phyloP scores from a whole-genome alignment of 2,797 vertebrate genomes.

The Taeniopygia guttata region DNA sequence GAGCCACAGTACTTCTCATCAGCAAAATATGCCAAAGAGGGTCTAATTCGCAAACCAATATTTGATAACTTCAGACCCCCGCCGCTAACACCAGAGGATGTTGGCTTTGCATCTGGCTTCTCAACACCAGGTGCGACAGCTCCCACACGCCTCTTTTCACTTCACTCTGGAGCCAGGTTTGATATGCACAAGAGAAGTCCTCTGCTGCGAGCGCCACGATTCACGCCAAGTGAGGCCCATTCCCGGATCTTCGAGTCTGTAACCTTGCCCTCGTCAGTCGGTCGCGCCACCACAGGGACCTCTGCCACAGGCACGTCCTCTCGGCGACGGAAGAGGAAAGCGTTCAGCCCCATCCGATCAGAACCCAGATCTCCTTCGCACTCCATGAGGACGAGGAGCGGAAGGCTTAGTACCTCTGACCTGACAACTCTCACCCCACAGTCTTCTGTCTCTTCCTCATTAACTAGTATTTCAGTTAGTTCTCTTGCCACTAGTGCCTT shows the following conservation, averaged over 20 bases:
- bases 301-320: conserved; percentile 81
- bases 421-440: conserved; percentile 80
- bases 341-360: conserved; percentile 76
- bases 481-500: conserved; percentile 96
- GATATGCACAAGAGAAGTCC: conserved; percentile 90
- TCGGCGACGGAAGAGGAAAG: conserved; percentile 78
- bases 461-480: conserved; percentile 86
- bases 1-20: conserved; percentile 96
- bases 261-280: conserved; percentile 78
- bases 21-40: conserved; percentile 99
- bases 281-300: conserved; percentile 79
- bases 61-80: conserved; percentile 98
- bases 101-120: conserved; percentile 88
- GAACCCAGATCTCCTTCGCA: conserved; percentile 94
- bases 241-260: conserved; percentile 97
- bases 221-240: conserved; percentile 96
- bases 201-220: conserved; percentile 90
- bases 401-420: conserved; percentile 80
- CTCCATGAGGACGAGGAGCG: conserved; percentile 95
- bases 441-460: conserved; percentile 84
- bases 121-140: conserved; percentile 76
- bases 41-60: conserved; percentile 95
- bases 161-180: conserved; percentile 86
- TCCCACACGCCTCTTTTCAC: conserved; percentile 86
- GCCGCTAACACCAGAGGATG: conserved; percentile 92